phyloP scores from a whole-genome alignment of 2,797 vertebrate species.

The Phoeniculus purpureus region DNA sequence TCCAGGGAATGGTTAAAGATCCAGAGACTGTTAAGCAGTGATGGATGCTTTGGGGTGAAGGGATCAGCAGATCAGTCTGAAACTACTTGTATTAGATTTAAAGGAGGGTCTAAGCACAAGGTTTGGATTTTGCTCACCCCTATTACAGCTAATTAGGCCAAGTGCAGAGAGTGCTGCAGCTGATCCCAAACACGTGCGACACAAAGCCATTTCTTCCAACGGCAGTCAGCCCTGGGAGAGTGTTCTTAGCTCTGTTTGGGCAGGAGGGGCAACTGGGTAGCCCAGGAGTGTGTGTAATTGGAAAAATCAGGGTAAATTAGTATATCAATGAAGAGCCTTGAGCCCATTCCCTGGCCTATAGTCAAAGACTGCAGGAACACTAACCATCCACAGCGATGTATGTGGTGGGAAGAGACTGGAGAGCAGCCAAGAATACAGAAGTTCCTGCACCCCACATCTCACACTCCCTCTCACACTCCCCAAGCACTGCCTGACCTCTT shows the following conservation, averaged over 20 bases:
- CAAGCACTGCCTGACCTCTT: not conserved
- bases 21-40: not conserved
- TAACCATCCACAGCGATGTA: not conserved
- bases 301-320: not conserved
- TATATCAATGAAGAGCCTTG: not conserved
- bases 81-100: not conserved
- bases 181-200: not conserved
- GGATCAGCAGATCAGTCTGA: not conserved
- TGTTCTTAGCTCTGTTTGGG: not conserved
- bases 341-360: not conserved
- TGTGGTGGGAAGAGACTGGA: not conserved
- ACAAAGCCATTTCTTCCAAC: not conserved
- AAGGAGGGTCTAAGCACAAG: not conserved
- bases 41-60: not conserved
- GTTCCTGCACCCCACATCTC: not conserved
- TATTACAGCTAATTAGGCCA: slow-evolving; percentile 30
- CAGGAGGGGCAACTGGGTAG: not conserved
- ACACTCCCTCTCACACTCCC: not conserved
- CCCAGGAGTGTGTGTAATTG: not conserved
- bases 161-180: not conserved
- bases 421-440: not conserved
- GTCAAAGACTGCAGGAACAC: not conserved
- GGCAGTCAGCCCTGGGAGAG: not conserved
- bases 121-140: slow-evolving; percentile 19
- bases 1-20: not conserved